Evolutionary conservation across 2,888 invertebrate genomes (phyloP).

Genomic region (Amitus sp.): DNA sequence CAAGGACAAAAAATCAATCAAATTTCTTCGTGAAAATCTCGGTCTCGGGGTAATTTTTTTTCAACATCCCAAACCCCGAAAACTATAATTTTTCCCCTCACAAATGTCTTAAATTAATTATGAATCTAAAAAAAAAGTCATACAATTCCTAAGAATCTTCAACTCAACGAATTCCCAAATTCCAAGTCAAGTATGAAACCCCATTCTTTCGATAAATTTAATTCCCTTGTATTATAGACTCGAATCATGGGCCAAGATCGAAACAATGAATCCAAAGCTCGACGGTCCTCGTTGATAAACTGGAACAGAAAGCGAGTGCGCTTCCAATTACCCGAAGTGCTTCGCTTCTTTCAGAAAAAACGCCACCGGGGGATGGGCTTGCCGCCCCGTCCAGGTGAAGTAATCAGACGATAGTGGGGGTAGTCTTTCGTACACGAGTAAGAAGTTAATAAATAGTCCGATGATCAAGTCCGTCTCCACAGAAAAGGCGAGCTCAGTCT

Average conservation of each 20-base stretch:
- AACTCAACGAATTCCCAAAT: too few relatives aligned
- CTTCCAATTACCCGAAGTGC: conserved; percentile 63
- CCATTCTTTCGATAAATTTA: too few relatives aligned
- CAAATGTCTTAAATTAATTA: too few relatives aligned
- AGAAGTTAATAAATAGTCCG: conserved; percentile 64
- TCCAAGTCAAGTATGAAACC: too few relatives aligned
- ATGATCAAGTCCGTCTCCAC: conserved; percentile 63
- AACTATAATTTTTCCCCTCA: too few relatives aligned
- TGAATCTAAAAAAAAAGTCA: conserved; percentile 7
- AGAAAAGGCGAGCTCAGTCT: conserved; percentile 34
- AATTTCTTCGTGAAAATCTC: too few relatives aligned
- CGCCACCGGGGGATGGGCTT: too few relatives aligned
- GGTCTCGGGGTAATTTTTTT: too few relatives aligned
- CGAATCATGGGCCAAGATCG: conserved; percentile 26
- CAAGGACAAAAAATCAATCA: too few relatives aligned
- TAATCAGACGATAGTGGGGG: conserved; percentile 46
- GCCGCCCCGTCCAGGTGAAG: conserved; percentile 35
- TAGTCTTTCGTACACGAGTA: too few relatives aligned
- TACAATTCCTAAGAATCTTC: neutral
- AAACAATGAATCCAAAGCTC: conserved; percentile 49
- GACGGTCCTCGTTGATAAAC: conserved; percentile 63
- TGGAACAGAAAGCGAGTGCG: conserved; percentile 61
- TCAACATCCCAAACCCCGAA: too few relatives aligned
- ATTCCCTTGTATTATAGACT: too few relatives aligned
- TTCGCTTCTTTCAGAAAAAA: conserved; percentile 59